Evolutionary conservation across 2,113 vertebrate species (phyloP), one percentile per base, ranked within the genome.

Genomic region (Melanerpes aurifrons): DNA sequence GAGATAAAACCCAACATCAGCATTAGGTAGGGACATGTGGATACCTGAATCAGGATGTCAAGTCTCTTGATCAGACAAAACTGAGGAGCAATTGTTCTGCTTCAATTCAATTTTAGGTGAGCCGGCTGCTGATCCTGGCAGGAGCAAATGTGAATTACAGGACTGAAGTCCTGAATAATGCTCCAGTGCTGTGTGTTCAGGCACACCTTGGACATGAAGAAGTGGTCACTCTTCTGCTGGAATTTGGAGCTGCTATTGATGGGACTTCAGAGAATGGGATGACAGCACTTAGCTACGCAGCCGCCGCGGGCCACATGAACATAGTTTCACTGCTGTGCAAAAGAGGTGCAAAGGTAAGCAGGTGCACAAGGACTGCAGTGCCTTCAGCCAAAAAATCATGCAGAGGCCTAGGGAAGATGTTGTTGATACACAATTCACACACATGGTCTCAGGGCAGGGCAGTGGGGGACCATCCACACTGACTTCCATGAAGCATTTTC

Each of bases 91-190:
- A 21, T 1, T 47, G 3, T n/a, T 76, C 56, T 94, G 11, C 84
- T 90, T 88, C 50, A 84, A 64, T 95, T 69, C 35, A 62, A 92
- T 89, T 92, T 71, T 95, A 99, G 99, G 99, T 99, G 96, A 99
- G 99, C 95, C 99, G 99, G 35, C 98, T 99, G 95, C 97, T 99
- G 95, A 99, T 99, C 97, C 95, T 99, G 92, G 99, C 98, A 50
- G 99, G 99, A 29, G 99, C 99, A 26, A 99, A 99, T 12, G 98
- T 99, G 78, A 99, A 99, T 97, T 99, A 99, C 75, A 98, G 98
- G 77, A 99, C 99, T 0, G 99, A 99, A 95, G 99, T 99, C 62
- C 96, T 99, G 92, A 99, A 98, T 94, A 99, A 99, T 10, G 98
- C 99, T 15, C 99, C 99, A 3, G 98, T 99, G 92, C 97, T 99